Conservation (phyloP, 2,888 invertebrate genomes). For the Stenurella melanura region DNA sequence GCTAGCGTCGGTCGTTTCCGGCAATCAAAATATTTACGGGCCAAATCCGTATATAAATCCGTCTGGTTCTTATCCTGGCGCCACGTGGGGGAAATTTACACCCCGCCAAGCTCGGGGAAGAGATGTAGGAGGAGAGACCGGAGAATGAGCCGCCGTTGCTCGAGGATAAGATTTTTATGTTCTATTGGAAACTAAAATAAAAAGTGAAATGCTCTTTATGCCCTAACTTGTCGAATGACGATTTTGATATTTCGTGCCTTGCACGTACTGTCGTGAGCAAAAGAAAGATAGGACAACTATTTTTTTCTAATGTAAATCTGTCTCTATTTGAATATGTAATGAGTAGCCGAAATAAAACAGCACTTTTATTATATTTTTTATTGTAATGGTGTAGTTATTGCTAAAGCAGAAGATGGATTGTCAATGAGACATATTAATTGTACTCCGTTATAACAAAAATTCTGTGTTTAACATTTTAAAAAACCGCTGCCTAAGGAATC, state of each 20-base stretch:
- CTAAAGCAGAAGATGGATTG: too few species aligned
- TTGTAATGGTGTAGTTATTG: too few species aligned
- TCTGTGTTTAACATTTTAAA: too few species aligned
- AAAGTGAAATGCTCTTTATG: constrained; percentile 28
- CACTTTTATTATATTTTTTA: too few species aligned
- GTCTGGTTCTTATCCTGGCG: constrained; percentile 49
- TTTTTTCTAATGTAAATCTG: too few species aligned
- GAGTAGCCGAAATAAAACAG: too few species aligned
- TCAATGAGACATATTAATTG: too few species aligned
- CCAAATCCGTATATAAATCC: constrained; percentile 54
- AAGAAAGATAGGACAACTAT: too few species aligned
- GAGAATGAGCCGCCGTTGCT: constrained; percentile 50
- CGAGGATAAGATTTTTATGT: constrained; percentile 51
- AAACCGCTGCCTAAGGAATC: too few species aligned
- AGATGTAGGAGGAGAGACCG: background rate
- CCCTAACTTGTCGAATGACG: constrained; percentile 8
- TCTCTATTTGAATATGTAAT: too few species aligned
- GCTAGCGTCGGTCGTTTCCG: constrained; percentile 33
- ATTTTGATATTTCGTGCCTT: constrained; percentile 24
- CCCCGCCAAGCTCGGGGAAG: constrained; percentile 11
- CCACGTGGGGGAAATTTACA: constrained; percentile 40
- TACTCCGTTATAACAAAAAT: too few species aligned
- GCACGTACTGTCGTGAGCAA: too few species aligned
- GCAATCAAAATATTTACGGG: constrained; percentile 53
- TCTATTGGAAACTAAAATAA: constrained; percentile 49